Evolutionary conservation across 2,113 vertebrate species (phyloP), one percentile per base, ranked within the genome.

Genomic region (Kobus ellipsiprymnus): DNA sequence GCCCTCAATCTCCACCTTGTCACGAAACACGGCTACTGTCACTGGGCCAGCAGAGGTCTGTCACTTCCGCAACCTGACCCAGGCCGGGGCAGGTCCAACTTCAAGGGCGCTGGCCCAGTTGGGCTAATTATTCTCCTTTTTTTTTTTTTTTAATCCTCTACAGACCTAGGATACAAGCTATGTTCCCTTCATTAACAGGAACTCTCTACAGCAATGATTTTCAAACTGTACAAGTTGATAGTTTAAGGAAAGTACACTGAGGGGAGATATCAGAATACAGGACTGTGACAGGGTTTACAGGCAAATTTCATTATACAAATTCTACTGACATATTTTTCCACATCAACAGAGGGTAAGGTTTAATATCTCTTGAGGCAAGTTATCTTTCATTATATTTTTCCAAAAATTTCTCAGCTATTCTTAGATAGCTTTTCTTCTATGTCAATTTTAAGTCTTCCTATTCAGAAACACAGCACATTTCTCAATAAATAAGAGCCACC

Each of bases 1-100:
- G 98, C 99, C 99, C 93, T 99, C 99, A 44, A 99, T 99, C 98
- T 99, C 99, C 30, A 99, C 99, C 88, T 99, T 99, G 59, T 99
- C 99, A 96, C 99, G 99, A 98, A 99, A 99, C 17, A 99, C 99
- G 0, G 99, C 98, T 99, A 99, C 99, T n/a, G n/a, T 33, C 46
- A 2, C 33, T 0, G 46, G 74, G 14, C 25, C 6, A 46, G 59
- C 78, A 0, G 16, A 46, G 8, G 5, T 3, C 12, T 23, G 2
- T 0, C 16, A 8, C 5, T 25, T 23, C 16, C 0, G 3, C 36
- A 0, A 3, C 1, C 23, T 23, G 0, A 59, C 17, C 2, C 0
- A 0, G 8, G 2, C 33, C 14, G 9, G 0, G 1, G 9, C 7
- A 1, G 1, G 11, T 14, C 33, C 46, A 11, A 29, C 27, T 13